Conservation (phyloP, 2,888 invertebrate species). For the Pegoplata infirma region DNA sequence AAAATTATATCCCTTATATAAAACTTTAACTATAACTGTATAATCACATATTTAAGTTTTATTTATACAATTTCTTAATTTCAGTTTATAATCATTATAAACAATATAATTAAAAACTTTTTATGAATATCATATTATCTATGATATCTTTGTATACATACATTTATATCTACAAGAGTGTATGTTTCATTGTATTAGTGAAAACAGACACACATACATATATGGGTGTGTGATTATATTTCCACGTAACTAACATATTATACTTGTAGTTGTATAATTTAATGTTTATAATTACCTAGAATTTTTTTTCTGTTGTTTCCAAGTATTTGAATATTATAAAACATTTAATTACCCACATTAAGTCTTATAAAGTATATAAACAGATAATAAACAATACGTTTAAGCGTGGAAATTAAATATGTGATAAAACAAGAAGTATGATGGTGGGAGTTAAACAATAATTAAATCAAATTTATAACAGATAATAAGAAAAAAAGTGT, state of each 20-base stretch:
- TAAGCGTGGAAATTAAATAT: neutral
- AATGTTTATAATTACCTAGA: constrained; percentile 35
- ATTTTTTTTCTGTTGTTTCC: constrained; percentile 10
- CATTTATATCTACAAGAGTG: neutral
- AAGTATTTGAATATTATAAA: constrained; percentile 20
- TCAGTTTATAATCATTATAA: constrained; percentile 14
- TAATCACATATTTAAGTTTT: neutral
- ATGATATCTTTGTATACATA: neutral
- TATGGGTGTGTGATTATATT: neutral
- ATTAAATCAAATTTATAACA: no score
- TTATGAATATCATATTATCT: neutral
- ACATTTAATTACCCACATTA: constrained; percentile 52
- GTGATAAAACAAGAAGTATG: no score
- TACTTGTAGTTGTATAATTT: neutral
- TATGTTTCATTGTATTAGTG: neutral
- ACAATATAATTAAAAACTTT: neutral
- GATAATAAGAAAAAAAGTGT: no score
- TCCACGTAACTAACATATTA: neutral
- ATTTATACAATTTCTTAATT: neutral
- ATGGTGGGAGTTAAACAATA: no score
- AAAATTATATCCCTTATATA: no score
- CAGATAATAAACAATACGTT: constrained; percentile 28
- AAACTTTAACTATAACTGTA: no score
- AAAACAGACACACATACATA: neutral
- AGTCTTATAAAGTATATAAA: constrained; percentile 13